phyloP scores from a whole-genome alignment of 2,888 invertebrate genomes.

The Balanococcus diminutus region DNA sequence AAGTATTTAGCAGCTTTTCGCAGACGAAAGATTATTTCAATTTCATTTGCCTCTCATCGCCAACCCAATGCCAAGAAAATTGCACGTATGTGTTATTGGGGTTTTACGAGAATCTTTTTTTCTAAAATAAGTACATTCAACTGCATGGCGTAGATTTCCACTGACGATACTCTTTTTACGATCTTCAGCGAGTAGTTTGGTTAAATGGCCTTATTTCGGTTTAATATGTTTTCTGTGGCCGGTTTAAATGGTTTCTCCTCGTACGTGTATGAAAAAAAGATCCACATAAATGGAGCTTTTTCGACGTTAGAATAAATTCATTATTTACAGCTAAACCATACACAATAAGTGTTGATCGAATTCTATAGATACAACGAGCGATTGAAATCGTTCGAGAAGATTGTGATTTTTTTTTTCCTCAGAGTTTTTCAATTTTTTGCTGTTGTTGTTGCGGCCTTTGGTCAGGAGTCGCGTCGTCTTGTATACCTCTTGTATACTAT shows the following conservation, averaged over 20 bases:
- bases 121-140: not conserved
- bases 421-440: too few species aligned
- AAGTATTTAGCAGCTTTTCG: not conserved
- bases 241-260: not conserved
- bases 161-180: slow-evolving; percentile 4
- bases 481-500: too few species aligned
- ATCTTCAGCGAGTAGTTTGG: not conserved
- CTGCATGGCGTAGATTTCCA: not conserved
- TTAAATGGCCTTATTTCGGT: slow-evolving; percentile 4
- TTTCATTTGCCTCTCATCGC: not conserved
- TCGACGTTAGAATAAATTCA: not conserved
- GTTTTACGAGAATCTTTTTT: not conserved
- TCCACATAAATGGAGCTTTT: not conserved
- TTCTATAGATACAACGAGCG: not conserved
- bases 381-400: not conserved
- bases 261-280: not conserved
- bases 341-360: not conserved
- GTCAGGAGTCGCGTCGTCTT: not conserved
- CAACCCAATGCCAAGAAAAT: too few species aligned
- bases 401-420: not conserved
- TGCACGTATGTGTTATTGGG: not conserved
- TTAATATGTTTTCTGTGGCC: slow-evolving; percentile 10
- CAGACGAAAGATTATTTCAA: not conserved
- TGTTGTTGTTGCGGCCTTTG: not conserved
- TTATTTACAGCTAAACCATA: not conserved